Evolutionary conservation across 1,140 invertebrate genomes (phyloP), one percentile per base, ranked within the genome.

Genomic region (Sycobia sp.): DNA sequence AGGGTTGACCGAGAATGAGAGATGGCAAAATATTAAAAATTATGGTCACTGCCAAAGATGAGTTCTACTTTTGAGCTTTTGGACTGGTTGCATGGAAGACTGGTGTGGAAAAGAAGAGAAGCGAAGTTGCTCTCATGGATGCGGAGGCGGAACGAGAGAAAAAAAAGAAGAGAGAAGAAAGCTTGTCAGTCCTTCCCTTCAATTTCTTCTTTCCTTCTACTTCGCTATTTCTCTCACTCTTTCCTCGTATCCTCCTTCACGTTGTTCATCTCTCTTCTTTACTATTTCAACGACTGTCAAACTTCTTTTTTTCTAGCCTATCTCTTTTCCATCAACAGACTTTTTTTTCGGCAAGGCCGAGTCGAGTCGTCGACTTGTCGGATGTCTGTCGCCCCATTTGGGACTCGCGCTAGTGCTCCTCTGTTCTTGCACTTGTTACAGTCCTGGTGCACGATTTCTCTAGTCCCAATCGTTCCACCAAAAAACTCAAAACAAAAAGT

Each of bases 351-450:
- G 41, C 5, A 20, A 49, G 46, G 63, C 56, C 55, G 60, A 32
- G 29, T 65, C 61, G 63, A 66, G 39, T 60, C 29, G 51, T 23
- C 63, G 68, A 59, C 36, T 71, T 76, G 76, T 77, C 61, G 69
- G 69, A 75, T 75, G 71, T 59, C 67, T 72, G 69, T 72, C 74
- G 62, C 65, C 51, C 67, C 71, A 68, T 73, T 36, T 57, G 70
- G 66, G 72, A 74, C 66, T 51, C 22, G 5, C 7, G 8, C 11
- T 25, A 27, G 18, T 20, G 39, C 46, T 50, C 34, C 38, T 38
- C 20, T 54, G 10, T 20, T 38, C 18, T 4, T 36, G 50, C 46
- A 50, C 54, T 9, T 18, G 32, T 51, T n/a, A n/a, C n/a, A n/a
- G n/a, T n/a, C n/a, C n/a, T n/a, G n/a, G n/a, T n/a, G n/a, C n/a